These are phyloP conservation scores for Phaethornis superciliosus DNA, from an alignment of 2,113 vertebrate genomes.

Conservation along the genomic window DNA sequence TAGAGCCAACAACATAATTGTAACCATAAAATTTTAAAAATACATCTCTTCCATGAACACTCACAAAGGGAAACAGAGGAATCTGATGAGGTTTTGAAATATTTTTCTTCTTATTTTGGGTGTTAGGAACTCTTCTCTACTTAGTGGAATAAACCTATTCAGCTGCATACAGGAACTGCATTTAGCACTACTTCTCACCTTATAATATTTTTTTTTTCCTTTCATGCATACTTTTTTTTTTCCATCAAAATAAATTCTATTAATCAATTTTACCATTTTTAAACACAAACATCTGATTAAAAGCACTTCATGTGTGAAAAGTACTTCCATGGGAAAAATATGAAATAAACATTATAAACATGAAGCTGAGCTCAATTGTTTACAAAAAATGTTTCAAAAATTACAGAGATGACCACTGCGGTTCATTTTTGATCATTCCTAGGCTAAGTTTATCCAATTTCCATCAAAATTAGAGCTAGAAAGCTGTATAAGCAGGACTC, in stretches of 20 bases:
- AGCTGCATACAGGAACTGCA: background rate
- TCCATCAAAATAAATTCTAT: background rate
- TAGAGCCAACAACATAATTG: background rate
- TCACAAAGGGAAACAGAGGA: background rate
- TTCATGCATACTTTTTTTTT: background rate
- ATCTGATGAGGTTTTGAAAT: background rate
- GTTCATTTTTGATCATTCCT: background rate
- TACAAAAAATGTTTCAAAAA: background rate
- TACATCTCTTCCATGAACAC: background rate
- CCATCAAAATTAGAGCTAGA: background rate
- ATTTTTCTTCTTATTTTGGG: background rate
- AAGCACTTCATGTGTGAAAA: background rate
- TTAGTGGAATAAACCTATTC: background rate
- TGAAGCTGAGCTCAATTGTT: background rate
- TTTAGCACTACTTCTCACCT: background rate
- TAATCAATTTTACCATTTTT: background rate
- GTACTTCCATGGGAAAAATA: background rate
- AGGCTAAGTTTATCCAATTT: background rate
- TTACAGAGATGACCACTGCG: background rate
- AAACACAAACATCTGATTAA: background rate
- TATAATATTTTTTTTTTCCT: background rate
- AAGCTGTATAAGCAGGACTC: background rate
- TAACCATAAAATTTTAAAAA: background rate
- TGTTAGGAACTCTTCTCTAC: background rate
- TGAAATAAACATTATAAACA: background rate